Evolutionary conservation across 2,888 invertebrate species (phyloP).

Genomic region (Mythimna albipuncta): DNA sequence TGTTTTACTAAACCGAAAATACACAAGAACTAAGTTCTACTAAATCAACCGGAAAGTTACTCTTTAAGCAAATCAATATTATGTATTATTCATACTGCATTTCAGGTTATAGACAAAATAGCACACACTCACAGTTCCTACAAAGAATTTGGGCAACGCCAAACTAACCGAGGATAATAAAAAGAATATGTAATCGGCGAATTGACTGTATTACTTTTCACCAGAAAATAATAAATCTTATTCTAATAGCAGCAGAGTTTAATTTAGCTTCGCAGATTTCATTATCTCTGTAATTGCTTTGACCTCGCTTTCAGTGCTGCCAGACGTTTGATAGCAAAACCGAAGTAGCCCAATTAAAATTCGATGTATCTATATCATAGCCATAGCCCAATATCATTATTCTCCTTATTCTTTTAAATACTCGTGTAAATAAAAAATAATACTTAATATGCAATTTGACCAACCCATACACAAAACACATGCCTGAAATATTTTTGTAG

Average conservation of each 20-base stretch:
- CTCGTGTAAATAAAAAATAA: too few species aligned
- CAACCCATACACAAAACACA: too few species aligned
- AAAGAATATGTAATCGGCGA: conserved; percentile 33
- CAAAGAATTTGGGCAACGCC: conserved; percentile 21
- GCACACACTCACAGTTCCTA: neutral
- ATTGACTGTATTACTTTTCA: neutral
- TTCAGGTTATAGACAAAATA: conserved; percentile 9
- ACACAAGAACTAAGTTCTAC: neutral
- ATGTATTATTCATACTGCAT: conserved; percentile 4
- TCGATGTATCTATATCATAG: too few species aligned
- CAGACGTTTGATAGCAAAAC: too few species aligned
- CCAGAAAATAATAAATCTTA: conserved; percentile 11
- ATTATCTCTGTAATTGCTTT: conserved; percentile 23
- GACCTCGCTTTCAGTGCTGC: conserved; percentile 31
- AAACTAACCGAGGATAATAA: neutral
- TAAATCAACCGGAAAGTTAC: conserved; percentile 1
- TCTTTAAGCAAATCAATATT: conserved; percentile 6
- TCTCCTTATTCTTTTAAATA: too few species aligned
- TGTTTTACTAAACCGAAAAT: neutral
- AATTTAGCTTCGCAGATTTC: neutral
- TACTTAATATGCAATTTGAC: too few species aligned
- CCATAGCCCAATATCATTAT: too few species aligned
- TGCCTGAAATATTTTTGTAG: too few species aligned
- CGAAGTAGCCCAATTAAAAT: too few species aligned
- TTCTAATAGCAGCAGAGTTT: fast-evolving